Base-by-base conservation (phyloP, 2,797 vertebrate species). In the Danio choprae region DNA sequence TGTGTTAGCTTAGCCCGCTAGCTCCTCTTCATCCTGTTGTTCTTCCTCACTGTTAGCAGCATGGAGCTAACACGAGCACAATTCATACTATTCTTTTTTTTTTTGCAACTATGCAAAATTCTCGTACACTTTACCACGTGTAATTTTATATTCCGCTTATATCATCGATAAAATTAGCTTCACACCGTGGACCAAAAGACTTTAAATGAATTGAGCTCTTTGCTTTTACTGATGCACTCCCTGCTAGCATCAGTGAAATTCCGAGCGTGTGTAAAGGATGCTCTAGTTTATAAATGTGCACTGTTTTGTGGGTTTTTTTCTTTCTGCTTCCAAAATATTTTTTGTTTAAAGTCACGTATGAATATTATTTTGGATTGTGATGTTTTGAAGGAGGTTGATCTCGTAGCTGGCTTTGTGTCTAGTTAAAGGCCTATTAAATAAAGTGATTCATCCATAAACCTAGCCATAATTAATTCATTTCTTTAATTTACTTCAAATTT, bases 11-110 rank as follows among this genome's bases (percentile, higher is more conserved):
- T 67, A 79, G 51, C 69, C 46, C 46, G 16, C 77, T 46, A 12
- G 58, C 46, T 63, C 69, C 81, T 58, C 68, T 83, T 87, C 86
- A 82, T 81, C 38, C 59, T 72, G 68, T 72, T 73, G 78, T 80
- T 44, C 59, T 65, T n/a, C 6, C 18, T 50, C 36, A 71, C 6
- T 36, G 43, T 43, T 76, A 80, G 65, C 51, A 48, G 18, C 63
- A 41, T 50, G 22, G 9, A 4, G 10, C 2, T 63, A 29, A 48
- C 8, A 5, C 11, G 7, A 22, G 12, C 15, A 41, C 10, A 75
- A 59, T 46, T 44, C 38, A 72, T 38, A n/a, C 2, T 4, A 29
- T 29, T n/a, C n/a, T n/a, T 59, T 59, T 55, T 4, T 41, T 48
- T 18, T n/a, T 60, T 20, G 29, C 44, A 20, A 62, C 56, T 51